Base-by-base conservation (phyloP, 2,113 vertebrate species). In the Macrotis lagotis region DNA sequence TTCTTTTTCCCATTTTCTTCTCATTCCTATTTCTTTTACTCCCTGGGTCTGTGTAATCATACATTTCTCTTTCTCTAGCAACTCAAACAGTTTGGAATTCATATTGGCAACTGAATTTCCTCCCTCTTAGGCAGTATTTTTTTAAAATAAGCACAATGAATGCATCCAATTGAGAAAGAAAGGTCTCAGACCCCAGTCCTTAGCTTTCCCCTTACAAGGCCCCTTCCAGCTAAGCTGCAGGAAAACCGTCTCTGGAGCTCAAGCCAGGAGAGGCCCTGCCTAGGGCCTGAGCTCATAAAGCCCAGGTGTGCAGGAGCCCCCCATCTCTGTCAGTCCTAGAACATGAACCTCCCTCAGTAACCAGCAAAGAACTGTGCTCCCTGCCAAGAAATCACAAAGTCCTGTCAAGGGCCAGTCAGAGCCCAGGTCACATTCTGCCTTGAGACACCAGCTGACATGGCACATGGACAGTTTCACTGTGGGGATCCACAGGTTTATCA, bases 231-330 rank as follows among this genome's bases (percentile, higher is more conserved):
- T 95, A 48, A 0, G 0, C 91, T 97, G 90, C 94, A 97, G 96
- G 95, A 98, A 98, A 97, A 52, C 95, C 31, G 16, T 26, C 94
- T 97, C 97, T 94, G 89, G 91, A 94, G 88, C 96, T 94, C 93
- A 53, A 96, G 96, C 97, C 97, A 98, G 95, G 93, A 96, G 96
- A 96, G 97, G 96, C 96, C 89, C 93, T 25, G 31, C 94, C 90
- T 59, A 0, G 0, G 91, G 95, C 91, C 10, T 96, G 97, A 95
- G 96, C 96, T 95, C 96, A 89, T 96, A 97, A 98, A 97, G 95
- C 96, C 97, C 96, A 97, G 97, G 97, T 98, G 97, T 97, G 97
- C 97, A 31, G n/a, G 95, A 96, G 95, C 90, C 95, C 96, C 96
- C 91, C 93, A 28, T 74, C 88, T 50, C 96, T 50, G 83, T 95